Conservation (phyloP, 37 sponge, comb jelly and placozoan genomes). For the Cliona cf. orientalis region DNA sequence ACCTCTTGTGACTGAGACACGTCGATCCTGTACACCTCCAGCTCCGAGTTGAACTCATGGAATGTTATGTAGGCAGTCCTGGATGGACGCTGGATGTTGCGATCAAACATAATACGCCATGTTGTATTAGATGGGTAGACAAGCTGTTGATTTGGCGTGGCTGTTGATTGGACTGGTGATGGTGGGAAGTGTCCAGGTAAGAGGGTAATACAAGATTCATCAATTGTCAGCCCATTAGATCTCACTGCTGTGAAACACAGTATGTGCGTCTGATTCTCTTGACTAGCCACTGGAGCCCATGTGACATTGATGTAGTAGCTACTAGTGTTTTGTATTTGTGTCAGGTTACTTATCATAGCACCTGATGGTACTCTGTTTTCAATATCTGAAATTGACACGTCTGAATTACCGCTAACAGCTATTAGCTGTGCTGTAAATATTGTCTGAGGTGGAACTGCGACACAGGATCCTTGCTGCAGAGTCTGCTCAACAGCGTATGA, state of each 20-base stretch:
- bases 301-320: slow-evolving; percentile 29
- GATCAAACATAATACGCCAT: slow-evolving; percentile 31
- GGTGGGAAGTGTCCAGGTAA: slow-evolving; percentile 26
- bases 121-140: slow-evolving; percentile 38
- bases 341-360: not conserved
- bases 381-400: slow-evolving; percentile 21
- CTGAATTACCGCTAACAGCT: slow-evolving; percentile 20
- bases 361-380: slow-evolving; percentile 21
- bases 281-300: slow-evolving; percentile 21
- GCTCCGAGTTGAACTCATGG: not conserved
- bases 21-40: slow-evolving; percentile 28
- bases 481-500: slow-evolving; percentile 29
- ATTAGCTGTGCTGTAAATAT: slow-evolving; percentile 21
- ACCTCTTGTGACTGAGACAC: slow-evolving; percentile 24
- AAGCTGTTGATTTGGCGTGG: slow-evolving; percentile 2
- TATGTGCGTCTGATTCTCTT: slow-evolving; percentile 29
- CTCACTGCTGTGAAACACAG: slow-evolving; percentile 40
- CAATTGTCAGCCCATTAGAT: slow-evolving; percentile 31
- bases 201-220: slow-evolving; percentile 20
- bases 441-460: slow-evolving; percentile 23
- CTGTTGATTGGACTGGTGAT: not conserved
- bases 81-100: slow-evolving; percentile 16
- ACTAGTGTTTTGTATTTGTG: not conserved
- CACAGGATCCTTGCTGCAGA: slow-evolving; percentile 1
- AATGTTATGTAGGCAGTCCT: not conserved